These are phyloP conservation scores for Diplolepis rosae DNA, from an alignment of 2,888 invertebrate species.

Conservation along the genomic window DNA sequence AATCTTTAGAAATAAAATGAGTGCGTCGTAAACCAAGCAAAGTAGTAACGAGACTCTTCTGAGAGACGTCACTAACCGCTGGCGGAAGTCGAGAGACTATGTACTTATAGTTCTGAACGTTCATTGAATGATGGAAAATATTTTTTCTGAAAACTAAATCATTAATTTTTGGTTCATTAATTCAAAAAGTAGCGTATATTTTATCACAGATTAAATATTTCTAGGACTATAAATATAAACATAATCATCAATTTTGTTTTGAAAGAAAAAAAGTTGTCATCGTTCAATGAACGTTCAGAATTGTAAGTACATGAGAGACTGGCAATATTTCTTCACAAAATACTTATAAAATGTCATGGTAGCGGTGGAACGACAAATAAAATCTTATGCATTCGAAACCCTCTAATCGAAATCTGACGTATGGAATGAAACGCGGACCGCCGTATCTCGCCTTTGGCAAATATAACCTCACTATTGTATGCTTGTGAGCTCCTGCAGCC, in stretches of 20 bases:
- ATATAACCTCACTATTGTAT: conserved; percentile 46
- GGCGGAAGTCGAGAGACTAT: not conserved
- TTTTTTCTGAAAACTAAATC: too few relatives aligned
- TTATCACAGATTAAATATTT: too few relatives aligned
- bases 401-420: conserved; percentile 12
- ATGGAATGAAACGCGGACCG: conserved; percentile 37
- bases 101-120: too few relatives aligned
- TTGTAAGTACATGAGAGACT: conserved; percentile 7
- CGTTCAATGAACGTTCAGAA: too few relatives aligned
- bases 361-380: conserved; percentile 9
- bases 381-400: not conserved
- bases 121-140: too few relatives aligned
- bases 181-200: too few relatives aligned
- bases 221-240: too few relatives aligned
- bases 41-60: not conserved
- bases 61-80: conserved; percentile 8
- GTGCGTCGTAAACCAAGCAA: not conserved
- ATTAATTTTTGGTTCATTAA: too few relatives aligned
- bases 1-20: not conserved
- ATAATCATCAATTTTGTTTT: too few relatives aligned
- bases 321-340: conserved; percentile 46
- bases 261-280: too few relatives aligned
- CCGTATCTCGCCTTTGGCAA: conserved; percentile 42
- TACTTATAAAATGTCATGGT: conserved; percentile 33
- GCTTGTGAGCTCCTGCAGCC: conserved; percentile 43